phyloP scores from a whole-genome alignment of 1,140 invertebrate species.

The Scaptomyza hsui region DNA sequence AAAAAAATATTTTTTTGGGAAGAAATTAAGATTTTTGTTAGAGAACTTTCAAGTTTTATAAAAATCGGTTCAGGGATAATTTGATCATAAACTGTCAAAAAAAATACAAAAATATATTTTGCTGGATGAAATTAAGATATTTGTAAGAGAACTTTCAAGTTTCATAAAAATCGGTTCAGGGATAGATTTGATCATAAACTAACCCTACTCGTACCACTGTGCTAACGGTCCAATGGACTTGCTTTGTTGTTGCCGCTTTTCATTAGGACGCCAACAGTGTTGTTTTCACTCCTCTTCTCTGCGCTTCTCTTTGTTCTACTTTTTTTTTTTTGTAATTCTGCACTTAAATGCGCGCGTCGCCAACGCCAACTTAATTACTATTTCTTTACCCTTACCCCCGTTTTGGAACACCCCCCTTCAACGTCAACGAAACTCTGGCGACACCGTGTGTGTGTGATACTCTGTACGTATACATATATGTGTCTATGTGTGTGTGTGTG shows the following conservation, averaged over 20 bases:
- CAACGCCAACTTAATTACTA: constrained; percentile 75
- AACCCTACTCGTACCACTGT: too few relatives aligned
- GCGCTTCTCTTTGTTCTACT: constrained; percentile 30
- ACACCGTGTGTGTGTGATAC: constrained; percentile 14
- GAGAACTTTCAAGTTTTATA: too few relatives aligned
- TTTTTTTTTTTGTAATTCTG: constrained; percentile 34
- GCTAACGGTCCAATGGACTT: too few relatives aligned
- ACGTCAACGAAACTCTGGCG: constrained; percentile 27
- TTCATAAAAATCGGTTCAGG: too few relatives aligned
- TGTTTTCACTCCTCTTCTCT: neutral
- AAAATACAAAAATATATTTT: too few relatives aligned
- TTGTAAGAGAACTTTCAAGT: too few relatives aligned
- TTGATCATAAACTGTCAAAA: too few relatives aligned
- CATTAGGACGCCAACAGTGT: constrained; percentile 16
- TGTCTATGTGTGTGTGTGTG: constrained; percentile 46
- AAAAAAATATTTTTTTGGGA: too few relatives aligned
- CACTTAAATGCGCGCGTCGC: constrained; percentile 62
- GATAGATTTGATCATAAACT: too few relatives aligned
- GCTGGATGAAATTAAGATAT: too few relatives aligned
- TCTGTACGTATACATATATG: neutral
- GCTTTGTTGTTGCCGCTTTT: constrained; percentile 11
- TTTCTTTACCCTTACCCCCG: constrained; percentile 58
- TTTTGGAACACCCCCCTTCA: constrained; percentile 2
- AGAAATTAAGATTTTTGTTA: too few relatives aligned
- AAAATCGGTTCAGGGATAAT: too few relatives aligned